Base-by-base conservation (phyloP, 2,797 vertebrate genomes). In the Danio kyathit region DNA sequence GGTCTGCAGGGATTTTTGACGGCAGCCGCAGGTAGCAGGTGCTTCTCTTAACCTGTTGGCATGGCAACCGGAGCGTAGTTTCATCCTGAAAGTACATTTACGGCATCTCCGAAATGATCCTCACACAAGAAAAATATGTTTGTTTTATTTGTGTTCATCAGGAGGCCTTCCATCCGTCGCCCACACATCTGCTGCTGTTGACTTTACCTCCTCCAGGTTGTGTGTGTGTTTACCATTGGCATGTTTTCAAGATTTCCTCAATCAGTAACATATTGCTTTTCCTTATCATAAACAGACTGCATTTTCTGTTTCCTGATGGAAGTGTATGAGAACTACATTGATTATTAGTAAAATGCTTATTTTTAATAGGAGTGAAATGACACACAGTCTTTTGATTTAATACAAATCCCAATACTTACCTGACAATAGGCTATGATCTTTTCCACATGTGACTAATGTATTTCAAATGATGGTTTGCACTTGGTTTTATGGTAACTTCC, bases 11-110 rank as follows among this genome's bases (percentile, higher is more conserved):
- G 76, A 83, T 76, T 74, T 29, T 56, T n/a, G 41, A 70, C 38
- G 29, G 46, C 43, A 38, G 59, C 82, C 48, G 59, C 76, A 82
- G 77, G 80, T 87, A 79, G 66, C 82, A 79, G 65, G 65, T 76
- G 76, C 80, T 76, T 70, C 66, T 79, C 12, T 63, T 77, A 71
- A 69, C 63, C 69, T 29, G 82, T 85, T 81, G 77, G 74, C 80
- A 87, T 85, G 71, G 80, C 84, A 84, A 85, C 84, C 19, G 10
- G 7, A 17, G 63, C 14, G 46, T 60, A 21, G 51, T 16, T 56
- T 83, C 41, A 64, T 71, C 72, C 54, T 61, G 48, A 70, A 72
- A 59, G 49, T 51, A n/a, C 16, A 76, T 65, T 63, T 76, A 38
- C 0, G 17, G 1, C 49, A 13, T 44, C 17, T 63, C 56, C 65